phyloP scores from a whole-genome alignment of 1,140 invertebrate genomes.

The Drosophila persimilis region DNA sequence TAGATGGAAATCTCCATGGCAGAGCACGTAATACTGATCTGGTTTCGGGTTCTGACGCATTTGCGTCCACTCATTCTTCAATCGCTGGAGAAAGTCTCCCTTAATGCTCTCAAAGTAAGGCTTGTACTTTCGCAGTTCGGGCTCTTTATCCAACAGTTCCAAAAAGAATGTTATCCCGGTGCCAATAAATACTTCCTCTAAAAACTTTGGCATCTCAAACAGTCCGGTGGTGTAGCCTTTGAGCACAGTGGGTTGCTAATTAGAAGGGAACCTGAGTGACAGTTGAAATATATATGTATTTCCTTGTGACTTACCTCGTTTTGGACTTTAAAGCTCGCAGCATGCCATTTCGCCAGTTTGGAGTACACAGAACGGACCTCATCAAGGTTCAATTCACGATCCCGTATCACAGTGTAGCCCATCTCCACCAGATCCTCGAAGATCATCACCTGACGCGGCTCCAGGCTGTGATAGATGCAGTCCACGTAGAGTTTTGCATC shows the following conservation, averaged over 20 bases:
- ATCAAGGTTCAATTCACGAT: conserved; percentile 28
- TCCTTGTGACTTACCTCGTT: conserved; percentile 26
- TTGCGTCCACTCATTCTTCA: conserved; percentile 6
- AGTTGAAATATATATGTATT: background rate
- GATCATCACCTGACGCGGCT: conserved; percentile 17
- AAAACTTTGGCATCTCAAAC: conserved; percentile 10
- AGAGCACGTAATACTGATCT: conserved; percentile 16
- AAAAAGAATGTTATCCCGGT: conserved; percentile 50
- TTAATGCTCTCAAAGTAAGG: conserved; percentile 20
- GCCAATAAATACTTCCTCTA: conserved; percentile 32
- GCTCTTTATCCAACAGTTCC: conserved; percentile 24
- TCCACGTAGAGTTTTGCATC: conserved; percentile 26
- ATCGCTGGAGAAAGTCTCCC: conserved; percentile 2
- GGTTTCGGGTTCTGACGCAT: background rate
- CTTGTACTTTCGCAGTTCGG: conserved; percentile 33
- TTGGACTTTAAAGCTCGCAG: conserved; percentile 51
- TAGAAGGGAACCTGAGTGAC: no score
- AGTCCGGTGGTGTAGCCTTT: conserved; percentile 48
- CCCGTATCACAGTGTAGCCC: conserved; percentile 47
- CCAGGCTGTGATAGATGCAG: conserved; percentile 55
- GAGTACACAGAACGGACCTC: conserved; percentile 39
- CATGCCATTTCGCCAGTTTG: conserved; percentile 68
- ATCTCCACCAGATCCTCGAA: conserved; percentile 42
- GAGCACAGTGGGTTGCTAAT: conserved; percentile 39
- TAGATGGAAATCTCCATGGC: conserved; percentile 54